A percentile compares a stretch with the other conserved stretches of the same genome.
Evolutionary conservation across 2,797 vertebrate genomes (phyloP).

Genomic region (Microhierax caerulescens): DNA sequence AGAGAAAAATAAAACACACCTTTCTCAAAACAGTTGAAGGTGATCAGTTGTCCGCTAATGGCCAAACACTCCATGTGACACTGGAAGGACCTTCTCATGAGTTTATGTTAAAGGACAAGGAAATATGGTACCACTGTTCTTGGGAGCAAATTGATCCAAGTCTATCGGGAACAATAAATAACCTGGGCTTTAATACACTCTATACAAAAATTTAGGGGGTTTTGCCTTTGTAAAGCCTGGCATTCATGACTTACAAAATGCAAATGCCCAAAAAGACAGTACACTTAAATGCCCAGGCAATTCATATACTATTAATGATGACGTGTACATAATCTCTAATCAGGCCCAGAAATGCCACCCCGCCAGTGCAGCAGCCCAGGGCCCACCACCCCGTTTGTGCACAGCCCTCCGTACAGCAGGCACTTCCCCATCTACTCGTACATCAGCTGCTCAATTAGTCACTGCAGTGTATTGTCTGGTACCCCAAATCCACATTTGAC

Average conservation of each 20-base stretch:
- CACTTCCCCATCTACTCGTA: not conserved
- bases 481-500: not conserved
- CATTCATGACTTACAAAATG: not conserved
- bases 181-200: not conserved
- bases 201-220: not conserved
- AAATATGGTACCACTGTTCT: not conserved
- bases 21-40: not conserved
- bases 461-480: not conserved
- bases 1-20: not conserved
- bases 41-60: not conserved
- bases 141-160: not conserved
- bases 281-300: not conserved
- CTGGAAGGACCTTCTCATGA: not conserved
- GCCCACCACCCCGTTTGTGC: fast-evolving
- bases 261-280: not conserved
- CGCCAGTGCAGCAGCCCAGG: not conserved
- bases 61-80: fast-evolving
- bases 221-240: not conserved
- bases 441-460: not conserved
- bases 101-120: not conserved
- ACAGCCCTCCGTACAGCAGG: not conserved
- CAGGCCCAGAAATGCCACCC: not conserved
- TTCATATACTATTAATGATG: fast-evolving
- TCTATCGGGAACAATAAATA: not conserved
- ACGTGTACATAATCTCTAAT: fast-evolving